phyloP scores from a whole-genome alignment of 2,888 invertebrate genomes.

The Liopterus haemorrhoidalis region DNA sequence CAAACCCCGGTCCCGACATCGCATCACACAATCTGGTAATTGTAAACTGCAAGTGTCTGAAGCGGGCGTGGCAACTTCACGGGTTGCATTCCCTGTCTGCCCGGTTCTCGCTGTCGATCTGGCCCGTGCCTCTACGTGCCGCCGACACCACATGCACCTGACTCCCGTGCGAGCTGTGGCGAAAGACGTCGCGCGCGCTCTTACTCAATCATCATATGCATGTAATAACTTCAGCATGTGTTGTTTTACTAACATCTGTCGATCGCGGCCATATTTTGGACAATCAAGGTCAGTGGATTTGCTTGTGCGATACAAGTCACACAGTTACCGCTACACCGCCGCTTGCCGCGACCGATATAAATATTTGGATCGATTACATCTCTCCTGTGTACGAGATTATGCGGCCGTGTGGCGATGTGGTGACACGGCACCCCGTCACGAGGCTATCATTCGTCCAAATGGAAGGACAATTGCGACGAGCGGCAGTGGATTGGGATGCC shows the following conservation, averaged over 20 bases:
- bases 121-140: neutral
- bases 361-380: slow-evolving; percentile 13
- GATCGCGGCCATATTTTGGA: too few relatives aligned
- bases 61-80: slow-evolving; percentile 11
- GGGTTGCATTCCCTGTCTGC: slow-evolving; percentile 2
- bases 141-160: neutral
- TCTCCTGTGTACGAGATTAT: slow-evolving; percentile 15
- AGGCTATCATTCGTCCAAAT: too few relatives aligned
- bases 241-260: too few relatives aligned
- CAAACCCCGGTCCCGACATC: neutral
- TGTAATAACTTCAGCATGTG: too few relatives aligned
- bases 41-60: slow-evolving; percentile 20
- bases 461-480: slow-evolving; percentile 1
- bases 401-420: slow-evolving; percentile 13
- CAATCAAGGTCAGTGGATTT: too few relatives aligned
- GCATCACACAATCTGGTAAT: slow-evolving; percentile 15
- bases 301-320: neutral
- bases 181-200: neutral
- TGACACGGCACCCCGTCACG: slow-evolving; percentile 1
- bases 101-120: neutral
- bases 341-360: neutral
- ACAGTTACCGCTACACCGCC: slow-evolving; percentile 6
- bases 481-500: too few relatives aligned
- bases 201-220: neutral
- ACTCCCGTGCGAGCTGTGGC: neutral